phyloP scores from a whole-genome alignment of 2,797 vertebrate genomes.

The Adrianichthys oophorus region DNA sequence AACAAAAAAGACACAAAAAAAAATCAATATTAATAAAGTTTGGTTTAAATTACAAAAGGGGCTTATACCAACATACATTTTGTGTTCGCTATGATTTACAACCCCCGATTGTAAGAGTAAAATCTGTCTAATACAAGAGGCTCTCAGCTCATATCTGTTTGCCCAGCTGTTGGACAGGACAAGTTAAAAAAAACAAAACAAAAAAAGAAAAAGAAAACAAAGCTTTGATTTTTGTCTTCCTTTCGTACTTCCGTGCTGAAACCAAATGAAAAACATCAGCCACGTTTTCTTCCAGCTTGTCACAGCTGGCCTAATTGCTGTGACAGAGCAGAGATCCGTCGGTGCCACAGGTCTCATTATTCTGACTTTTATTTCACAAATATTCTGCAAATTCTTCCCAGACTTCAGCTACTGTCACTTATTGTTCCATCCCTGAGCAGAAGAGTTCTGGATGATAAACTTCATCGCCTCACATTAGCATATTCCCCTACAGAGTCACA shows the following conservation, averaged over 20 bases:
- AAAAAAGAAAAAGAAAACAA: too few relatives aligned
- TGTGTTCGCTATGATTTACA: too few relatives aligned
- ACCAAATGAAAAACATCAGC: constrained; percentile 20
- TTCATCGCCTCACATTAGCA: constrained; percentile 69
- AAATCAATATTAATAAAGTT: too few relatives aligned
- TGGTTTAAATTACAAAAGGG: too few relatives aligned
- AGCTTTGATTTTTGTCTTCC: constrained; percentile 23
- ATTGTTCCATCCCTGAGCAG: constrained; percentile 54
- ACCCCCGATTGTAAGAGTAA: too few relatives aligned
- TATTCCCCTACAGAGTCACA: constrained; percentile 49
- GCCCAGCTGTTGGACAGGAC: too few relatives aligned
- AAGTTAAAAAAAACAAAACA: too few relatives aligned
- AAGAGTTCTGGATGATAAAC: constrained; percentile 75
- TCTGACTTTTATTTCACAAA: constrained; percentile 64
- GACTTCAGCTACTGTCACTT: constrained; percentile 58
- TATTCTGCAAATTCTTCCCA: constrained; percentile 48
- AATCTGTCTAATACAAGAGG: too few relatives aligned
- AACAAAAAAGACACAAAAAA: too few relatives aligned
- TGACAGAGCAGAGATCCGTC: constrained; percentile 38
- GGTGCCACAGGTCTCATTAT: constrained; percentile 65
- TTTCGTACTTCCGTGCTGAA: constrained; percentile 29
- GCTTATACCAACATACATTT: too few relatives aligned
- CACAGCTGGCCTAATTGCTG: constrained; percentile 54
- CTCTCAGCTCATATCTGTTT: too few relatives aligned
- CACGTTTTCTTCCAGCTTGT: constrained; percentile 32